phyloP scores from a whole-genome alignment of 1,140 invertebrate genomes.

The Diprion similis region DNA sequence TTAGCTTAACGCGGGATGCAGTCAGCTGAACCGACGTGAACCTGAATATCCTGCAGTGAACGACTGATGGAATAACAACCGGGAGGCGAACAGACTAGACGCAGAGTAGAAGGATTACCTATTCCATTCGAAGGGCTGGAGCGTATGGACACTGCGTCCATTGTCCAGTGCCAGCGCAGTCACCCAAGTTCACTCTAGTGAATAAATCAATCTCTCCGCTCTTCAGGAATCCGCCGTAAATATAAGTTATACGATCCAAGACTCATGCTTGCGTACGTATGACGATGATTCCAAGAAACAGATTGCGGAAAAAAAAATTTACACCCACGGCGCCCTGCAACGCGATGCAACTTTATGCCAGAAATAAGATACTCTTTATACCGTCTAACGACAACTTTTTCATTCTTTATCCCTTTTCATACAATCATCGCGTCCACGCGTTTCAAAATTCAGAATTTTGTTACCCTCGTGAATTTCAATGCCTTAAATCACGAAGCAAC shows the following conservation, averaged over 20 bases:
- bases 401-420: background rate
- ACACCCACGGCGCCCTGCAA: background rate
- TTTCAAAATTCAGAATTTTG: background rate
- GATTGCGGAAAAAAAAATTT: constrained; percentile 1
- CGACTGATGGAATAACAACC: constrained; percentile 2
- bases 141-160: background rate
- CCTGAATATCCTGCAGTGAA: background rate
- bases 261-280: background rate
- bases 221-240: background rate
- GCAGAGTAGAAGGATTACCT: constrained; percentile 1
- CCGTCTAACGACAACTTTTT: background rate
- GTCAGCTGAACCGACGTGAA: constrained; percentile 1
- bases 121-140: background rate
- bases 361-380: too few species aligned
- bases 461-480: background rate
- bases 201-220: constrained; percentile 1
- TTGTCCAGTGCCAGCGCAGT: constrained; percentile 4
- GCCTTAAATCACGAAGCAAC: background rate
- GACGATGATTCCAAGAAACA: background rate
- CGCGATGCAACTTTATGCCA: too few species aligned
- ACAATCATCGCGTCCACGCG: background rate
- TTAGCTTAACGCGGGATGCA: background rate
- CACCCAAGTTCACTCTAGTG: constrained; percentile 7
- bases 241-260: background rate
- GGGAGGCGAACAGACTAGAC: background rate